Percentiles rank a stretch among this genome's conserved stretches.
These are phyloP conservation scores for Clarias pachynema DNA, from an alignment of 2,797 vertebrate species.

Conservation along the genomic window DNA sequence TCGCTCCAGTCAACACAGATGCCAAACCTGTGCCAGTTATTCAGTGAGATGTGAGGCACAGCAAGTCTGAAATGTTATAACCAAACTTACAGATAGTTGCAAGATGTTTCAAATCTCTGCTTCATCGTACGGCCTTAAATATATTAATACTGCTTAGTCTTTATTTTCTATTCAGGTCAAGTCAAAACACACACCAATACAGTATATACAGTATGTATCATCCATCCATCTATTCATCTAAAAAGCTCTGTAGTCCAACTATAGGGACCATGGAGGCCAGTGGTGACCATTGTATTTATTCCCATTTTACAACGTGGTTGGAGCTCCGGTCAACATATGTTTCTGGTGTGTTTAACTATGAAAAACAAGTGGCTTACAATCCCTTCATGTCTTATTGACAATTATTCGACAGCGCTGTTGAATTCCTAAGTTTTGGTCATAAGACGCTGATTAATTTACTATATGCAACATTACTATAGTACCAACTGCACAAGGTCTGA, in stretches of 20 bases:
- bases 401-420: neutral
- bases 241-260: no score
- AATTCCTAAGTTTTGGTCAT: neutral
- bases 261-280: no score
- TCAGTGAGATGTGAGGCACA: constrained; percentile 58
- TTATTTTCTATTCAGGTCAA: neutral
- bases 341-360: neutral
- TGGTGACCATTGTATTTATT: no score
- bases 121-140: neutral
- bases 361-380: neutral
- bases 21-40: constrained; percentile 51
- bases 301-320: no score
- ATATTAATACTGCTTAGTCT: neutral
- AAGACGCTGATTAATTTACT: neutral
- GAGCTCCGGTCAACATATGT: no score
- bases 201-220: no score
- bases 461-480: neutral
- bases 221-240: no score
- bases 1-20: constrained; percentile 58
- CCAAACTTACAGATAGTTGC: neutral
- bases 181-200: no score
- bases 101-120: constrained; percentile 35
- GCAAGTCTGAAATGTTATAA: constrained; percentile 59
- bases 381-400: neutral
- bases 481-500: no score